phyloP scores from a whole-genome alignment of 2,888 invertebrate species.

The Itoplectis maculator region DNA sequence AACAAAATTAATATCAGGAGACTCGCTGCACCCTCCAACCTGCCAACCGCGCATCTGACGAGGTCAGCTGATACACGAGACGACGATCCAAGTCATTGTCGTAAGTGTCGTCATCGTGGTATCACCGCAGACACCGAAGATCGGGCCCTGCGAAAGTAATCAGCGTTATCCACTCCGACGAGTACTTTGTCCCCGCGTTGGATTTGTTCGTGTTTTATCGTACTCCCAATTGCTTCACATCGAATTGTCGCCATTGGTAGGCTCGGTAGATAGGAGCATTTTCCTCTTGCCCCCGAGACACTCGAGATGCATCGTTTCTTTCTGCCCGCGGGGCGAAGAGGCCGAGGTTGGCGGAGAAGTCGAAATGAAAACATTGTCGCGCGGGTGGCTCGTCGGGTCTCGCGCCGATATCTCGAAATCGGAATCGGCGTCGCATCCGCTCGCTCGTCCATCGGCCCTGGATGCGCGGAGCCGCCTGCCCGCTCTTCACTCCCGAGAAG shows the following conservation, averaged over 20 bases:
- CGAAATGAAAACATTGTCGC: conserved; percentile 4
- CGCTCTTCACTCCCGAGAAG: neutral
- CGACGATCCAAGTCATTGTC: no score
- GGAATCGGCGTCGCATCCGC: conserved; percentile 12
- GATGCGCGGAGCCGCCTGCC: neutral
- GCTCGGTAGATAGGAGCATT: neutral
- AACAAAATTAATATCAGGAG: neutral
- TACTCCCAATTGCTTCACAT: neutral
- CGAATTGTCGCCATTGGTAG: neutral
- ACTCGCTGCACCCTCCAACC: neutral
- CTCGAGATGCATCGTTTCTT: conserved; percentile 11
- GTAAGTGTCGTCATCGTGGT: no score
- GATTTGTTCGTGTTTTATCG: no score
- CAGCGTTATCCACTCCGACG: neutral
- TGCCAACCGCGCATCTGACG: neutral
- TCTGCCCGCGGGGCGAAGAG: conserved; percentile 9
- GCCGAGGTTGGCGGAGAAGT: neutral
- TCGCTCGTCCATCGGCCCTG: conserved; percentile 3
- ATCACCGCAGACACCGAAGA: no score
- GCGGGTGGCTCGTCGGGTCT: neutral
- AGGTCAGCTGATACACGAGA: no score
- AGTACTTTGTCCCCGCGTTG: neutral
- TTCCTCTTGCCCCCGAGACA: neutral
- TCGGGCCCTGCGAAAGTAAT: no score
- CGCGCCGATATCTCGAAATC: conserved; percentile 23